Percentiles rank a stretch among this genome's conserved stretches.
These are phyloP conservation scores for Otolemur crassicaudatus DNA, from an alignment of 2,797 vertebrate species.

Conservation along the genomic window DNA sequence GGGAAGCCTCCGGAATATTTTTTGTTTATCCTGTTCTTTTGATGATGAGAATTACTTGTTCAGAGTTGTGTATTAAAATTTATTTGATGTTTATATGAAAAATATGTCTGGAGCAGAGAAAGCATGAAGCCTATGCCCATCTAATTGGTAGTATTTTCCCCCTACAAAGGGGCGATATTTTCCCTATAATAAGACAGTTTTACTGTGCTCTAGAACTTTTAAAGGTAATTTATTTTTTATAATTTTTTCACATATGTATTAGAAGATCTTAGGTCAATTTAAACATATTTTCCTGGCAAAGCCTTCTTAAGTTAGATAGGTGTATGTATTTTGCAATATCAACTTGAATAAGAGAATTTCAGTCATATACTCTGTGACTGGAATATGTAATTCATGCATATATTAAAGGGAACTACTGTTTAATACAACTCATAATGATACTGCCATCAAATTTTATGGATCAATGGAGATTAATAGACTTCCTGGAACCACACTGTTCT, in stretches of 20 bases:
- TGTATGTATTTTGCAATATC: slow-evolving; percentile 46
- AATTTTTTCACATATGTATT: background rate
- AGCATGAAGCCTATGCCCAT: background rate
- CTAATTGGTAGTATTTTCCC: background rate
- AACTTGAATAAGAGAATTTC: background rate
- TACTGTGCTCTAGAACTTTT: slow-evolving; percentile 21
- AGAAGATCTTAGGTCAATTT: background rate
- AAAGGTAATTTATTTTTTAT: slow-evolving; percentile 53
- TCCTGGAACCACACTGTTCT: slow-evolving; percentile 58
- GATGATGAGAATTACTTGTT: slow-evolving; percentile 20
- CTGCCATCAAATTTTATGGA: slow-evolving; percentile 75
- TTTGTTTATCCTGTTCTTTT: background rate
- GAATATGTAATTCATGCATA: slow-evolving; percentile 61
- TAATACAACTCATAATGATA: slow-evolving; percentile 60
- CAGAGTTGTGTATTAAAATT: background rate
- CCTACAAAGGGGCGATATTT: background rate
- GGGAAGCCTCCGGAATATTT: background rate
- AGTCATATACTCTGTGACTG: background rate
- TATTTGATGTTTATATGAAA: slow-evolving; percentile 46
- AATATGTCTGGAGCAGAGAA: background rate
- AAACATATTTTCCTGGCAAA: slow-evolving; percentile 38
- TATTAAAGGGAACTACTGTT: slow-evolving; percentile 64
- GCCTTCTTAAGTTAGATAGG: background rate
- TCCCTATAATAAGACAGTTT: background rate
- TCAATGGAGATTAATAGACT: slow-evolving; percentile 68